Base-by-base conservation (phyloP, 2,113 vertebrate species). In the Mesembrinibis cayennensis region DNA sequence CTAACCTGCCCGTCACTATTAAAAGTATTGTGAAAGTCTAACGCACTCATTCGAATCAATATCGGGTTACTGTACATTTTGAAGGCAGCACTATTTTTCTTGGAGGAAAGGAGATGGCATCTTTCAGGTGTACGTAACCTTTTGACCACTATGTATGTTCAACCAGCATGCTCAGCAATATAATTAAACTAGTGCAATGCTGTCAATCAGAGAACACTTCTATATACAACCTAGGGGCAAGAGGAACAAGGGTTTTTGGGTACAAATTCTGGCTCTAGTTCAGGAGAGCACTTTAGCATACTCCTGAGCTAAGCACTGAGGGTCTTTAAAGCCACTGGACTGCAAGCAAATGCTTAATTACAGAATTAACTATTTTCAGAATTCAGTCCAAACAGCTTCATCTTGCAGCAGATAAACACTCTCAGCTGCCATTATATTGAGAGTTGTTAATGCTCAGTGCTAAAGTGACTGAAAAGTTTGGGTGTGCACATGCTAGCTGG, bases 241-340 rank as follows among this genome's bases (percentile, higher is more conserved):
- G 61, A 79, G 73, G 40, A 89, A 59, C 29, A 55, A 77, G 82
- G 21, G 34, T 7, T 9, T 79, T 95, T 71, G 50, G 74, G 94
- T 56, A 65, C 44, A 34, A 94, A 40, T 42, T 56, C 49, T 95
- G 95, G 83, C 87, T 89, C 61, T 40, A 26, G 83, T 36, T 95
- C 95, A 95, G 83, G 34, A 49, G 38, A 94, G 89, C 91, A 93
- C 93, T 96, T 95, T 11, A 69, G 73, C 58, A 36, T 76, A 76
- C 16, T 44, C 78, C 83, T 79, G 90, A 95, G 91, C 91, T 79
- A 91, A 97, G 94, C 73, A 76, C 32, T 32, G 47, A 91, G 38
- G 53, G 83, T 78, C 81, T 91, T 87, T 58, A 95, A 82, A 89
- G 70, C 29, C 87, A 79, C 36, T 12, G 44, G 73, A 82, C 74